Evolutionary conservation across 2,113 vertebrate species (phyloP), one percentile per base, ranked within the genome.

Genomic region (Phyllostomus hastatus): DNA sequence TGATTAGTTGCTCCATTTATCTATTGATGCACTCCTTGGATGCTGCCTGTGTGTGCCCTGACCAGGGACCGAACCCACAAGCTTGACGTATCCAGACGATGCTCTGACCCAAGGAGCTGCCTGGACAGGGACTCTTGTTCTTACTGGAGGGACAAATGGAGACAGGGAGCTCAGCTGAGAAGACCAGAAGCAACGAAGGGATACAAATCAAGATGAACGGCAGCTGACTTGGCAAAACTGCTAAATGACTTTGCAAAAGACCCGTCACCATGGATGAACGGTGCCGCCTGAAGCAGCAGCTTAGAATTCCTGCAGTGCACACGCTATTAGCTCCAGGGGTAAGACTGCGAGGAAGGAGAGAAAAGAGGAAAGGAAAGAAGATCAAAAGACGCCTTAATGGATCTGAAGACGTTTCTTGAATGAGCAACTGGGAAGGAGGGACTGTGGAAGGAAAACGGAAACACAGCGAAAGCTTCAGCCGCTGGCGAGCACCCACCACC

Each of bases 231-330:
- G 2, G 93, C 97, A 97, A 96, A 98, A 97, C 84, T 19, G 17
- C 20, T 59, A 87, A 96, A 93, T 46, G 96, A 93, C 91, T 98
- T 96, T 1, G 31, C 97, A 97, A 96, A 98, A 97, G 75, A 38
- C 52, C 90, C 95, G 76, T 97, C 97, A 96, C 89, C 26, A 72
- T 12, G 50, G 73, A n/a, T 28, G 87, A 95, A 75, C 1, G 1
- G 26, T 1, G 1, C 73, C 83, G 92, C 79, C 11, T 0, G 41
- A 94, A 93, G 95, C 91, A 97, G 92, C 26, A 16, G 69, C 61
- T 93, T 93, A 84, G 94, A 97, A 81, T 54, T 70, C 52, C 88
- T 73, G 61, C 79, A 94, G 43, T 0, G 7, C 46, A 93, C 80
- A 38, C 0, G 54, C 48, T 75, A 69, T 91, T 16, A 83, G 73